Evolutionary conservation across 92 coral and sea anemone species (phyloP), one percentile per base, ranked within the genome.

Genomic region (Epizoanthus illoricatus): DNA sequence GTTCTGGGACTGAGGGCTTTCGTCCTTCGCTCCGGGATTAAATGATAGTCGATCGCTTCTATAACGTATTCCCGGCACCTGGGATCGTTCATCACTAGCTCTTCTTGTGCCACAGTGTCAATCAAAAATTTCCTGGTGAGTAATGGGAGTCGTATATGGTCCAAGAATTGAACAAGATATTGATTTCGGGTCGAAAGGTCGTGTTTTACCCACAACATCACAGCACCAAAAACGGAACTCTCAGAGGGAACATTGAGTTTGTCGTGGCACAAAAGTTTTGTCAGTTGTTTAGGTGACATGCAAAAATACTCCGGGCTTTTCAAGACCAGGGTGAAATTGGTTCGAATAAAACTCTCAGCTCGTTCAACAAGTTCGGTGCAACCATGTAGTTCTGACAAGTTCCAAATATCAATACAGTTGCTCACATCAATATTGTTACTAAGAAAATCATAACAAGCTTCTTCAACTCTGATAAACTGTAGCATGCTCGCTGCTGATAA

Each of bases 21-120:
- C 52, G 89, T 85, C 56, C 99, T 72, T 84, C 94, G 80, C 82
- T 96, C 99, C 5, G 99, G 99, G 71, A 93, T 92, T 3, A 96
- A 87, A 88, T 96, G 99, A 75, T 91, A 96, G 45, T 94, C 96
- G 18, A 93, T 91, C 17, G 99, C 98, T 66, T 96, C 98, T 28
- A 93, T 83, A 20, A 96, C 92, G 72, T 86, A 90, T 74, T 90
- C 87, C 11, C 99, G 92, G 75, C 99, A 96, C 52, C 81, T 72
- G 2, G 86, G 84, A 47, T 94, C 94, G 60, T 86, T 82, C 93
- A 96, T 90, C 65, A 96, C 86, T 18, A 96, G 75, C 39, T 93
- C 92, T 59, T 96, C 99, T 83, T 91, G 87, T 0, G 97, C 92
- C 7, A 91, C 94, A 16, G 93, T 92, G 83, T 96, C 99, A 79